Base-by-base conservation (phyloP, 2,888 invertebrate genomes). In the Dascillus cervinus region DNA sequence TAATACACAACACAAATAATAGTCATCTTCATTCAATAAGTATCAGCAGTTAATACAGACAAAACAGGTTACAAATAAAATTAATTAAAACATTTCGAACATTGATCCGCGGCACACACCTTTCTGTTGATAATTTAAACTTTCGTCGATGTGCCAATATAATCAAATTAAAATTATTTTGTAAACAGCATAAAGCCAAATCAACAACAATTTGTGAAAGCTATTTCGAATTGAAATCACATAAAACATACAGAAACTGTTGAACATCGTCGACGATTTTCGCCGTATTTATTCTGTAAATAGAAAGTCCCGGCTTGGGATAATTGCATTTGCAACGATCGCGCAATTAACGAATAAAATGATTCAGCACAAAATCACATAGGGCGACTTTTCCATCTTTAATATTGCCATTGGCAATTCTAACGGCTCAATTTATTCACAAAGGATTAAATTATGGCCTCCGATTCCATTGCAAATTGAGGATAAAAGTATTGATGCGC, bases 311-410 rank as follows among this genome's bases (percentile, higher is more conserved):
- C 47, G 48, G 52, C 50, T 56, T 51, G 50, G 52, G 56, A 57
- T 61, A 61, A 61, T 61, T 61, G 58, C 57, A 58, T 61, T 60
- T 58, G 56, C 55, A 61, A 60, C 60, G 61, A 60, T 60, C 60
- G 58, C 48, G 53, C 61, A 60, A 61, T 61, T 61, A 61, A 52
- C 55, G 56, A 55, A 55, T 55, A 52, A 53, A 56, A 55, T 52
- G 60, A 59, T 56, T 60, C 58, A 58, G 60, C 59, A 54, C 48
- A 56, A 58, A 58, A 56, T 55, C 55, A 48, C 34, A 34, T 22
- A 37, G 33, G 32, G 34, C 34, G 31, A 42, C 41, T 26, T 50
- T 52, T 50, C 41, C 52, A 46, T 50, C 52, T 51, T 53, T 51
- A 53, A 54, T 55, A 54, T 49, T 50, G 50, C 48, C 41, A 55